These are phyloP conservation scores for Lasioglossum pauxillum DNA, from an alignment of 2,888 invertebrate genomes.

Conservation along the genomic window DNA sequence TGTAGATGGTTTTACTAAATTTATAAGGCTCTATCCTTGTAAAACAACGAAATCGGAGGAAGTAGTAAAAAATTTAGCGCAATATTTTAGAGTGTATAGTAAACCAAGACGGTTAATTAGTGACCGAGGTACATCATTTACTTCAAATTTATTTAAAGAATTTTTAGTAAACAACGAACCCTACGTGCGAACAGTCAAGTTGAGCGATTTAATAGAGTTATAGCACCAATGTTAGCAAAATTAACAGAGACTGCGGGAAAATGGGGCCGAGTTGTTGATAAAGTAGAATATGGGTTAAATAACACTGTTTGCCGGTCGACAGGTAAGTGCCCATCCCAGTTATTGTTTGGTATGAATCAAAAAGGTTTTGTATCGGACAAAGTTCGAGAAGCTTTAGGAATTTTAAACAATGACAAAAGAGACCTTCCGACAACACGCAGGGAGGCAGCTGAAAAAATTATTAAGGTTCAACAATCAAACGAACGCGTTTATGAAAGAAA, in stretches of 20 bases:
- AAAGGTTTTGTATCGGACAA: background rate
- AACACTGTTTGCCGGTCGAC: background rate
- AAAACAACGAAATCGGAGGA: no score
- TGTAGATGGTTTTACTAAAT: no score
- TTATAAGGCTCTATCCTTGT: no score
- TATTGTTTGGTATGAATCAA: background rate
- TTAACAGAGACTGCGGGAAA: background rate
- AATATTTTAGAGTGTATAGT: no score
- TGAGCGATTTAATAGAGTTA: background rate
- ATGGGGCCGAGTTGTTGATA: background rate
- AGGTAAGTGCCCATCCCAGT: background rate
- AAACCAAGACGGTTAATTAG: background rate
- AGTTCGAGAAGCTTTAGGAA: background rate
- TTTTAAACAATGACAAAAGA: background rate
- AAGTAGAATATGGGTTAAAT: background rate
- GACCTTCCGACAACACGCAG: background rate
- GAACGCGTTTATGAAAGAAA: background rate
- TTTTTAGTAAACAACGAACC: background rate
- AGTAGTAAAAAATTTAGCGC: background rate
- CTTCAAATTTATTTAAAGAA: background rate
- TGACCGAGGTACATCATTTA: slow-evolving; percentile 12
- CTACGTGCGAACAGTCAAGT: slow-evolving; percentile 6
- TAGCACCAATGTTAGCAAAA: slow-evolving; percentile 18
- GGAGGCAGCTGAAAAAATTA: background rate
- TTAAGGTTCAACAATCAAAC: background rate